Base-by-base conservation (phyloP, 2,888 invertebrate genomes). In the Selenia dentaria region DNA sequence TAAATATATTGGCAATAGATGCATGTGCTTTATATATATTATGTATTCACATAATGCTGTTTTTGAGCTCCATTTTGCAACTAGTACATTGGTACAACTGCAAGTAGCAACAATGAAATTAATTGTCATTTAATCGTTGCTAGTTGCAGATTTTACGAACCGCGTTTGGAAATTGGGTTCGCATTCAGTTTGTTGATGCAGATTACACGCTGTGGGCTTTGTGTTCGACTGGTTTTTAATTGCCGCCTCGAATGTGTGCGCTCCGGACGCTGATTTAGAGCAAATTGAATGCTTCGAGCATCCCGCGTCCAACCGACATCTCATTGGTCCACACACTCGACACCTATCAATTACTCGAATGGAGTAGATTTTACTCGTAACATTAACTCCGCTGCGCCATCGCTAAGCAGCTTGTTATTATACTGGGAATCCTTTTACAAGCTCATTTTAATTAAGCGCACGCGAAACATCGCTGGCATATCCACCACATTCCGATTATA, bases 251-350 rank as follows among this genome's bases (percentile, higher is more conserved):
- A 64, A 61, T 8, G 8, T 22, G 61, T 61, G 62, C 63, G 69
- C 67, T 66, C 63, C 60, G 64, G 62, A 67, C 64, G 68, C 74
- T 83, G 81, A 83, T 83, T 83, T 83, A 77, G 64, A 75, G 79
- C 70, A 79, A 80, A 83, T 83, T 84, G 81, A 83, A 82, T 76
- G 75, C 73, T 79, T 65, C 57, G 66, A 74, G 72, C 70, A 57
- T 58, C 57, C 62, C 67, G 67, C 64, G 66, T 61, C 67, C 58
- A 51, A 42, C 62, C 60, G 64, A 72, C 74, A 63, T 77, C 76
- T 79, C 74, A 75, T 79, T 80, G 71, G 70, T 75, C 66, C 59
- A 51, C 49, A 47, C 54, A 53, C 51, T 57, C 66, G 62, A 69
- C 70, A 76, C 71, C 77, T 78, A 77, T 78, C 75, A 82, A 81